Evolutionary conservation across 2,888 invertebrate species (phyloP).

Genomic region (Xylota segnis): DNA sequence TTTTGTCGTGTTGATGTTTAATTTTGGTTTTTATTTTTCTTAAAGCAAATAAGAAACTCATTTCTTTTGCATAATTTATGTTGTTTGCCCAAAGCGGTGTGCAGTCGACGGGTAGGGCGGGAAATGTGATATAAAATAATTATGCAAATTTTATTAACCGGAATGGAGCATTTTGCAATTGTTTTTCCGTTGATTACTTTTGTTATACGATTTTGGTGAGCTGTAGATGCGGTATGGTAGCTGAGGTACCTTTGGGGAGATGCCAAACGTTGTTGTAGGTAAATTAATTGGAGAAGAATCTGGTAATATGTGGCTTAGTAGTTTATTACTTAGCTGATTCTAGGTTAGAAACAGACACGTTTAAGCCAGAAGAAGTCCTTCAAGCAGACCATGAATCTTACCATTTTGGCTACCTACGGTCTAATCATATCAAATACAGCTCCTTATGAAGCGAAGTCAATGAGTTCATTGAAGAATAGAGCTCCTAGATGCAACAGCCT

Average conservation of each 20-base stretch:
- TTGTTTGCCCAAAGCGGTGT: slow-evolving; percentile 66
- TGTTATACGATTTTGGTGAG: slow-evolving; percentile 26
- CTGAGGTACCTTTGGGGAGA: background rate
- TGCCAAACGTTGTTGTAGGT: background rate
- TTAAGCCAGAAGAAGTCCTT: no score
- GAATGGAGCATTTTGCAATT: slow-evolving; percentile 61
- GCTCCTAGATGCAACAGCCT: no score
- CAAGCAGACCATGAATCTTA: no score
- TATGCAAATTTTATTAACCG: slow-evolving; percentile 74
- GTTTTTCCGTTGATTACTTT: slow-evolving; percentile 75
- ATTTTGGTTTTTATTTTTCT: slow-evolving; percentile 65
- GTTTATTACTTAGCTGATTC: no score
- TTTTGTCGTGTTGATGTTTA: slow-evolving; percentile 65
- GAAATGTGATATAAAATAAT: slow-evolving; percentile 69
- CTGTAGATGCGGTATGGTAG: background rate
- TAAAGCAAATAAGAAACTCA: slow-evolving; percentile 74
- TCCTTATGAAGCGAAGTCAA: no score
- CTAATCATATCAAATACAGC: no score
- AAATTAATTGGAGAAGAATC: no score
- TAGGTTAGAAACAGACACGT: no score
- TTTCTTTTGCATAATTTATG: slow-evolving; percentile 75
- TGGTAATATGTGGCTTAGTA: no score
- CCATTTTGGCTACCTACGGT: no score
- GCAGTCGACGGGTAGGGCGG: background rate
- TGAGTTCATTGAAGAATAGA: no score